A percentile compares a stretch with the other conserved stretches of the same genome.
Evolutionary conservation across 2,797 vertebrate species (phyloP).

Genomic region (Hyperoplus lanceolatus): DNA sequence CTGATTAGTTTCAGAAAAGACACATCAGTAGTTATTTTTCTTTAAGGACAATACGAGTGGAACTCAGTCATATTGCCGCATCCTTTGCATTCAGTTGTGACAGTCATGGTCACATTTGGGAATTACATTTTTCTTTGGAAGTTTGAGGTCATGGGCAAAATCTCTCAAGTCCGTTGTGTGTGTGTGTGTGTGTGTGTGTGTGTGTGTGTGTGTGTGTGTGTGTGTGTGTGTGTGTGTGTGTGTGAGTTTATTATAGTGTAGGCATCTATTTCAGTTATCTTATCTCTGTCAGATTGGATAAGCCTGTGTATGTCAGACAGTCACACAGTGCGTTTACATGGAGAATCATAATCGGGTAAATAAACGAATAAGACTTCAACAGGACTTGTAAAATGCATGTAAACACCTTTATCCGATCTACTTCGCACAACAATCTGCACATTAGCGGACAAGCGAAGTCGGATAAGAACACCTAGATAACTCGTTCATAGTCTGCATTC

Average conservation of each 20-base stretch:
- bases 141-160: not conserved
- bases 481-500: no score
- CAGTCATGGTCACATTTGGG: not conserved
- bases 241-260: not conserved
- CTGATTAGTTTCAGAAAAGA: conserved; percentile 11
- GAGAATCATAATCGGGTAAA: no score
- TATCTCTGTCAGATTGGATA: not conserved
- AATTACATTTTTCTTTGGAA: not conserved
- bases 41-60: not conserved
- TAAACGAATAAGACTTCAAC: no score
- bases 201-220: not conserved
- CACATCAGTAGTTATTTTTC: conserved; percentile 21
- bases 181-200: not conserved
- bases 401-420: no score
- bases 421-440: no score
- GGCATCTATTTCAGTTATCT: not conserved
- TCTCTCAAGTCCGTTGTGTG: no score
- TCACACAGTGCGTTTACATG: no score
- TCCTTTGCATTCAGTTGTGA: not conserved
- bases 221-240: not conserved
- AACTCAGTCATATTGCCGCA: not conserved
- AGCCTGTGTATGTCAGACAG: not conserved
- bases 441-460: no score
- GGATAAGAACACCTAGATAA: no score
- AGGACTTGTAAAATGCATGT: no score